Evolutionary conservation across 2,113 vertebrate genomes (phyloP).

Genomic region (Gulo gulo): DNA sequence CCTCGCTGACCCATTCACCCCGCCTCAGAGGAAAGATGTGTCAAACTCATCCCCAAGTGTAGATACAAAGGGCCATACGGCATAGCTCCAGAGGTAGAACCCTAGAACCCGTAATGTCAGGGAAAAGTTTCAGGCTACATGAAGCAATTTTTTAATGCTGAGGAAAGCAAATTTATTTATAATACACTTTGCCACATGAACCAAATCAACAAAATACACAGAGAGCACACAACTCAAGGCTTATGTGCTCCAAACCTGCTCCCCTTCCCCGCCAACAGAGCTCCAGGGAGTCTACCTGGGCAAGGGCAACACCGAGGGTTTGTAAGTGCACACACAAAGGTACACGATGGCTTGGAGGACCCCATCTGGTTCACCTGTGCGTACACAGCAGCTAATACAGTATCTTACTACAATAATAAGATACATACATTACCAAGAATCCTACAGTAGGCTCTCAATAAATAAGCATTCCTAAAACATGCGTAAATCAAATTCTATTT

Average conservation of each 20-base stretch:
- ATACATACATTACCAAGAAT: background rate
- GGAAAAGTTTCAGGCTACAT: background rate
- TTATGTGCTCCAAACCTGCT: background rate
- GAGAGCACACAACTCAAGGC: background rate
- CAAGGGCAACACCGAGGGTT: background rate
- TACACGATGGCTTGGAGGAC: background rate
- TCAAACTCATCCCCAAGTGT: background rate
- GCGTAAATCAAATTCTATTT: background rate
- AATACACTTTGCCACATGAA: background rate
- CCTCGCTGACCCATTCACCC: background rate
- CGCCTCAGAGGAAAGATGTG: background rate
- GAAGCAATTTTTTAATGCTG: background rate
- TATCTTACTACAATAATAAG: background rate
- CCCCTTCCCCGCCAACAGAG: background rate
- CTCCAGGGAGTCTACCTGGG: background rate
- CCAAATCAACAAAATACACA: background rate
- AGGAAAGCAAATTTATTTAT: background rate
- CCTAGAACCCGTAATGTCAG: background rate
- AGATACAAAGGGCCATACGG: background rate
- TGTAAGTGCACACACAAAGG: background rate
- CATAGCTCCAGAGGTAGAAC: background rate
- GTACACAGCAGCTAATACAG: background rate
- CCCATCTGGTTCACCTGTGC: background rate
- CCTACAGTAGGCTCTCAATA: background rate
- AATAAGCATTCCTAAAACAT: background rate